These are phyloP conservation scores for Stegostoma tigrinum DNA, from an alignment of 2,113 vertebrate genomes.

Conservation along the genomic window DNA sequence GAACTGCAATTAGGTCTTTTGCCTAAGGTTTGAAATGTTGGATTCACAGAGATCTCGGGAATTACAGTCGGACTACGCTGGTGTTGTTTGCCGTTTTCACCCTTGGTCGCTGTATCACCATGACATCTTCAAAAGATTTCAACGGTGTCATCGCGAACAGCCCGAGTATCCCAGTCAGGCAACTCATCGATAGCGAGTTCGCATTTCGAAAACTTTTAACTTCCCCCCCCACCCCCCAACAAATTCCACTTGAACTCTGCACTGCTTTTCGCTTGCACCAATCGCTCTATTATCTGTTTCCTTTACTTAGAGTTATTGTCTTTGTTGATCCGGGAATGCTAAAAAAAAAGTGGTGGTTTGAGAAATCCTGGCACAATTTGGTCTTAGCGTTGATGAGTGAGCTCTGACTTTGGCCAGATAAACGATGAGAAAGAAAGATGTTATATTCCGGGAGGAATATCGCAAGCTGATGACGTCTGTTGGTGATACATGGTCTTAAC, in stretches of 20 bases:
- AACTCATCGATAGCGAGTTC: background rate
- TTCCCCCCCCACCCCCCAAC: too few relatives aligned
- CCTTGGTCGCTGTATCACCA: background rate
- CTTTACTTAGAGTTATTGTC: background rate
- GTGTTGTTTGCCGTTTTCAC: background rate
- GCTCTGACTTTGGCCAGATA: conserved; percentile 77
- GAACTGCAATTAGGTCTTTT: background rate
- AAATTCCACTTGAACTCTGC: background rate
- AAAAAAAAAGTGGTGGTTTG: background rate
- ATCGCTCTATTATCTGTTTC: background rate
- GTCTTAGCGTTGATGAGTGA: conserved; percentile 69
- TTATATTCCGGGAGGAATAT: conserved; percentile 89
- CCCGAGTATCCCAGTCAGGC: background rate
- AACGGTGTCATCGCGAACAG: background rate
- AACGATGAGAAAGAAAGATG: conserved; percentile 81
- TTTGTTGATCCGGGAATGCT: background rate
- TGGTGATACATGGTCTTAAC: conserved; percentile 85
- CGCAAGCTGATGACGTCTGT: conserved; percentile 83
- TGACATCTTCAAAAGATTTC: background rate
- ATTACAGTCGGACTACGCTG: conserved; percentile 3
- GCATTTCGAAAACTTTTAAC: background rate
- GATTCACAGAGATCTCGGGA: background rate
- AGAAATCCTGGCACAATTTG: conserved; percentile 43
- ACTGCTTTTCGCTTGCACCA: background rate
- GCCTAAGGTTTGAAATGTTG: background rate